A percentile compares a stretch with the other conserved stretches of the same genome.
These are phyloP conservation scores for Nymphalis polychloros DNA, from an alignment of 2,888 invertebrate species.

Conservation along the genomic window DNA sequence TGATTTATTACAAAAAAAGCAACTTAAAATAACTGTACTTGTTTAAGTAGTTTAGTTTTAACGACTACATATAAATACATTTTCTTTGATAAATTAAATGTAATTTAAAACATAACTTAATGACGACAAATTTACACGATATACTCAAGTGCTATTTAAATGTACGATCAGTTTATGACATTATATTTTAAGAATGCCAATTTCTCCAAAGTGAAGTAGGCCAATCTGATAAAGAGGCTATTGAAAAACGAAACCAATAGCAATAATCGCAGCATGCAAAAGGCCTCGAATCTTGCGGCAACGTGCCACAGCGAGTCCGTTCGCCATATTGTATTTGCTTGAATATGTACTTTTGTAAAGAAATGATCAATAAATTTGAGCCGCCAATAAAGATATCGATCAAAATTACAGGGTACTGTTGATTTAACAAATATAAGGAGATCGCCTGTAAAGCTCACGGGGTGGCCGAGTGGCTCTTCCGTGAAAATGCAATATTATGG, in stretches of 20 bases:
- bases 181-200: conserved; percentile 63
- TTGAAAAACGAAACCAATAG: conserved; percentile 78
- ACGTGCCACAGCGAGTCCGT: conserved; percentile 65
- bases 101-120: conserved; percentile 7
- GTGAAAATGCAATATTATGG: conserved; percentile 73
- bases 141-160: conserved; percentile 38
- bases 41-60: too few species aligned
- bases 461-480: conserved; percentile 74
- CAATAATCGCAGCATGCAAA: conserved; percentile 69
- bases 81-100: neutral
- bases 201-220: conserved; percentile 73
- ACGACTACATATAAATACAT: neutral
- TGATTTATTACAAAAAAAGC: neutral
- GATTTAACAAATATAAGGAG: conserved; percentile 79
- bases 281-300: conserved; percentile 60
- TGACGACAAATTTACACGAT: conserved; percentile 28
- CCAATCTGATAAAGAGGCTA: conserved; percentile 75
- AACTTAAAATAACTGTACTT: too few species aligned
- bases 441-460: conserved; percentile 65
- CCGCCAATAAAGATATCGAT: conserved; percentile 81
- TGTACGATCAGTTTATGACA: conserved; percentile 47
- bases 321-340: conserved; percentile 71
- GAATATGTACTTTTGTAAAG: conserved; percentile 71
- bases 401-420: conserved; percentile 81
- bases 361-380: conserved; percentile 80